These are phyloP conservation scores for Sphecodes monilicornis DNA, from an alignment of 2,888 invertebrate species.

Conservation along the genomic window DNA sequence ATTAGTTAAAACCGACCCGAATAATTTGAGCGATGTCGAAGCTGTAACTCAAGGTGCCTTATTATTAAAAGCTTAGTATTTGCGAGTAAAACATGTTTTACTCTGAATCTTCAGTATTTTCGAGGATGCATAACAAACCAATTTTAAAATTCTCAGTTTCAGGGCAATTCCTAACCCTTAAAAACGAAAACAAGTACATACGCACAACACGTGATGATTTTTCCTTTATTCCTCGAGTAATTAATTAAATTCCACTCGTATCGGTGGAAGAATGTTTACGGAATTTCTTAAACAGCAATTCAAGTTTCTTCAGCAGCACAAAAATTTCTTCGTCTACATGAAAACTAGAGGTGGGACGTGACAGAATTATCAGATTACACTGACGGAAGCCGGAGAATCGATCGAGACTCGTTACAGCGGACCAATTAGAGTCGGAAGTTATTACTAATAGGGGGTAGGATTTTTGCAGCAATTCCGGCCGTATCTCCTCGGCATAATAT, in stretches of 20 bases:
- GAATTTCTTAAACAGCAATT: neutral
- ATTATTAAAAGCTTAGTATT: neutral
- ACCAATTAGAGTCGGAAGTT: slow-evolving; percentile 55
- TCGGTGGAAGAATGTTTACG: neutral
- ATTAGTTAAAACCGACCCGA: neutral
- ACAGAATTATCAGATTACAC: slow-evolving; percentile 25
- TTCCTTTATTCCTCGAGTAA: neutral
- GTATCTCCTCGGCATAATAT: slow-evolving; percentile 48
- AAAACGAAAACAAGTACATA: neutral
- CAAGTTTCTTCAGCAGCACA: neutral
- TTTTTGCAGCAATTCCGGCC: slow-evolving; percentile 33
- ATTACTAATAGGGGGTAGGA: slow-evolving; percentile 28
- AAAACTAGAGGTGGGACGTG: neutral
- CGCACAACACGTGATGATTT: neutral
- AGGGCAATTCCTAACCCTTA: neutral
- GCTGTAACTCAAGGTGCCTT: neutral
- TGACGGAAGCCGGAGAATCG: slow-evolving; percentile 28
- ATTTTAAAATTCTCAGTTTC: neutral
- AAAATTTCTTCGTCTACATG: neutral
- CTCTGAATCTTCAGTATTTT: neutral
- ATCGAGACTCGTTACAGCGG: slow-evolving; percentile 26
- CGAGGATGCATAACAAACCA: neutral
- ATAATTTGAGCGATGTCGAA: neutral
- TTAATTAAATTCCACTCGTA: neutral
- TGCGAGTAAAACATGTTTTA: neutral